Percentiles rank a stretch among this genome's conserved stretches.
phyloP scores from a whole-genome alignment of 2,797 vertebrate species.

The Crax fasciolata region DNA sequence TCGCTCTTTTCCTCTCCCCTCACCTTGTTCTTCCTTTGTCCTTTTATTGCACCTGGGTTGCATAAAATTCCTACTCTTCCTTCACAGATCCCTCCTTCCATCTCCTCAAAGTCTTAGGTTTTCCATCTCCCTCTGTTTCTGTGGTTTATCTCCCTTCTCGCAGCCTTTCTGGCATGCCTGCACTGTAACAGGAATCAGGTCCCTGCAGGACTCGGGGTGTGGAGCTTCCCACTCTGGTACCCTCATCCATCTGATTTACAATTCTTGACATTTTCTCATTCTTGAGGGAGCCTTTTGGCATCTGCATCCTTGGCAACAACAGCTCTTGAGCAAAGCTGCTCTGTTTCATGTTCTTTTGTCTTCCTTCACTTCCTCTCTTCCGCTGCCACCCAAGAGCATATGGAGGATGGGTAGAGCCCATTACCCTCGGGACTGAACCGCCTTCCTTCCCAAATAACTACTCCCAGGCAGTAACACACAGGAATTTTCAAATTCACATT shows the following conservation, averaged over 20 bases:
- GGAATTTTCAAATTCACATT: background rate
- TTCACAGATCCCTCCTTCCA: background rate
- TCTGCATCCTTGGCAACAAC: constrained; percentile 2
- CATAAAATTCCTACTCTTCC: background rate
- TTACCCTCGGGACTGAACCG: background rate
- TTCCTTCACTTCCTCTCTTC: background rate
- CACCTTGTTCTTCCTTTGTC: background rate
- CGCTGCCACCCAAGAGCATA: background rate
- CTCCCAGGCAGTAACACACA: background rate
- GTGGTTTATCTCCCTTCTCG: background rate
- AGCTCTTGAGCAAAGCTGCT: background rate
- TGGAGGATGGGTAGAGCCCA: background rate
- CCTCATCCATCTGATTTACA: background rate
- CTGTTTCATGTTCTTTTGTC: background rate
- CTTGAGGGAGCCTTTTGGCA: background rate
- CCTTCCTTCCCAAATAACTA: background rate
- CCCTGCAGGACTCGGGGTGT: background rate
- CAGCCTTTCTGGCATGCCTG: background rate
- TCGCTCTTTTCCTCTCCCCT: background rate
- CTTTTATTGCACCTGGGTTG: background rate
- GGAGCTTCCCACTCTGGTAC: background rate
- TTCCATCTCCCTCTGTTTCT: background rate
- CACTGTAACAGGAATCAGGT: background rate
- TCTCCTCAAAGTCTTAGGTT: background rate
- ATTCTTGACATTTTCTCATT: background rate